phyloP scores from a whole-genome alignment of 2,113 vertebrate species.

The Lophotis ruficrista region DNA sequence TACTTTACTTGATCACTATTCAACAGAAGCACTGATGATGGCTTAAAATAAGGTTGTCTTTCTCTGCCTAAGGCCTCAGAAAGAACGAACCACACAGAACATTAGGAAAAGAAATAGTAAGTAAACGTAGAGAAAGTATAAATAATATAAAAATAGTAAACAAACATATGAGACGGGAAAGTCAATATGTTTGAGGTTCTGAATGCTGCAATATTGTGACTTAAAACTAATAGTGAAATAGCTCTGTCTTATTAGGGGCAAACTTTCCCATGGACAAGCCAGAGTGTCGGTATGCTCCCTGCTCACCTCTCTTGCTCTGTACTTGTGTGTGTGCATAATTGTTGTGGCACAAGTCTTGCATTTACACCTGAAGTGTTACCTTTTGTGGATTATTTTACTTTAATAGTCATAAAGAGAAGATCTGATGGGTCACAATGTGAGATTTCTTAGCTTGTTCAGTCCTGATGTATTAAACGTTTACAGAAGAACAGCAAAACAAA shows the following conservation, averaged over 20 bases:
- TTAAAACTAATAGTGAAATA: background rate
- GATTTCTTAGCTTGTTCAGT: background rate
- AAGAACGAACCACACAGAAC: background rate
- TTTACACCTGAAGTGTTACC: background rate
- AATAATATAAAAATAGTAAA: background rate
- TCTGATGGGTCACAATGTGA: background rate
- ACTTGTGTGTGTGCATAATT: background rate
- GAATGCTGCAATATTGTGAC: background rate
- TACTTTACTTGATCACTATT: background rate
- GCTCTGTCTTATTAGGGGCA: background rate
- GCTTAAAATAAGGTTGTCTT: background rate
- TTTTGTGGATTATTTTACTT: background rate
- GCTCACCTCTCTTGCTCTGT: background rate
- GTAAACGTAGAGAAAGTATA: background rate
- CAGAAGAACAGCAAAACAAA: background rate
- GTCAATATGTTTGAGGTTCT: background rate
- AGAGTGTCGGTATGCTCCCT: background rate
- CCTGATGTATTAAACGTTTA: background rate
- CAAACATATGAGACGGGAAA: background rate
- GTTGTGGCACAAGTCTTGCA: background rate
- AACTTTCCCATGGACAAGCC: background rate
- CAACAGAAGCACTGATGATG: background rate
- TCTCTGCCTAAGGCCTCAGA: background rate
- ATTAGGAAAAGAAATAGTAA: background rate
- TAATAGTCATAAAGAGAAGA: background rate